Percentiles rank a stretch among this genome's conserved stretches.
Evolutionary conservation across 1,140 invertebrate genomes (phyloP).

Genomic region (Drosophila mojavensis): DNA sequence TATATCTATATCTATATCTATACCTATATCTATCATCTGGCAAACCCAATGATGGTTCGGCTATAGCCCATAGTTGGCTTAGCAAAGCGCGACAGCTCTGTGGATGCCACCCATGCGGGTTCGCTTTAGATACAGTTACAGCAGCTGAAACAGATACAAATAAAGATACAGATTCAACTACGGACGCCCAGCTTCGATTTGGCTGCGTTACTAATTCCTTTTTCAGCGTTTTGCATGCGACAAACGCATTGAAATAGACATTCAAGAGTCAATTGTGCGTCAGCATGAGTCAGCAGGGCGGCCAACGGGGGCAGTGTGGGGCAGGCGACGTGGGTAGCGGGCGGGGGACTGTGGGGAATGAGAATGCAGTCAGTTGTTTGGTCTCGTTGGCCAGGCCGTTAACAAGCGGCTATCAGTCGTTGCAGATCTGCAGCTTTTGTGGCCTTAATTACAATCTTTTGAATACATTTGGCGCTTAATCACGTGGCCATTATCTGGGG

Average conservation of each 20-base stretch:
- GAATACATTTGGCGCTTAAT: constrained; percentile 83
- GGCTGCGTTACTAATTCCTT: constrained; percentile 65
- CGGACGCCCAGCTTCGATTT: constrained; percentile 39
- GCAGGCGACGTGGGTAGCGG: not conserved
- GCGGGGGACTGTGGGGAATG: not conserved
- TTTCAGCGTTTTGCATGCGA: constrained; percentile 72
- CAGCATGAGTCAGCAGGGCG: constrained; percentile 72
- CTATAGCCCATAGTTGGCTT: not conserved
- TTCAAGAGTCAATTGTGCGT: constrained; percentile 73
- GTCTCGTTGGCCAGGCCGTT: constrained; percentile 39
- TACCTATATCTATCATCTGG: not conserved
- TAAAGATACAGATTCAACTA: constrained; percentile 21
- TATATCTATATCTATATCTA: constrained; percentile 5
- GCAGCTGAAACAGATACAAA: constrained; percentile 15
- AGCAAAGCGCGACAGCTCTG: constrained; percentile 25
- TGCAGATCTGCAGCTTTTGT: constrained; percentile 80
- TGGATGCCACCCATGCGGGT: constrained; percentile 63
- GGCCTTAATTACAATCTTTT: constrained; percentile 83
- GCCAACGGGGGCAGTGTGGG: not conserved
- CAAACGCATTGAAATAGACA: constrained; percentile 58
- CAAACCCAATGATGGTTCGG: not conserved
- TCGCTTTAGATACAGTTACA: constrained; percentile 30
- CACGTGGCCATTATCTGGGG: constrained; percentile 70
- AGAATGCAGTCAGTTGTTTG: constrained; percentile 31
- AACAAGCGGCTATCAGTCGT: constrained; percentile 75